A percentile compares a stretch with the other conserved stretches of the same genome.
phyloP scores from a whole-genome alignment of 2,888 invertebrate genomes.

The Drosophila buzzatii region DNA sequence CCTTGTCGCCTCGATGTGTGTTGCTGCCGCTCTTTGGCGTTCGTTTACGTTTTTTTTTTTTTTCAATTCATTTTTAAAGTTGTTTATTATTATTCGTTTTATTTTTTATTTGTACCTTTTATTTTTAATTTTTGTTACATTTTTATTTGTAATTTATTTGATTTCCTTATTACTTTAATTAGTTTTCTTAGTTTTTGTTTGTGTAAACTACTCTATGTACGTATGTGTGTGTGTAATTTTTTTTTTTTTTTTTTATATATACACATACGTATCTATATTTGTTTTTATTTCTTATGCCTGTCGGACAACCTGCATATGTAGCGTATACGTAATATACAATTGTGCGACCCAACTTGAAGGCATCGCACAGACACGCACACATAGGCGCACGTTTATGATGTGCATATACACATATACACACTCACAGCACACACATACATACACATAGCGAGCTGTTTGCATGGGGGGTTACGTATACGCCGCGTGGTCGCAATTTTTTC shows the following conservation, averaged over 20 bases:
- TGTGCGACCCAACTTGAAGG: conserved; percentile 47
- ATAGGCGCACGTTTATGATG: background rate
- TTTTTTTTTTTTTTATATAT: no score
- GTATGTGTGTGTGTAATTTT: conserved; percentile 7
- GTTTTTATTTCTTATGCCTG: conserved; percentile 34
- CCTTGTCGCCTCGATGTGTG: conserved; percentile 43
- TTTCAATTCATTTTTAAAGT: background rate
- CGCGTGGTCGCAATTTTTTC: conserved; percentile 71
- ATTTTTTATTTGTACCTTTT: background rate
- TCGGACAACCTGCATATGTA: conserved; percentile 17
- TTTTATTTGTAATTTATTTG: background rate
- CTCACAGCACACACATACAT: background rate
- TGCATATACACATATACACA: background rate
- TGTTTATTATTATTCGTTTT: background rate
- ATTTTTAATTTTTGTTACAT: no score
- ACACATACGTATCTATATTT: background rate
- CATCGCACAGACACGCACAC: conserved; percentile 14
- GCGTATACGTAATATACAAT: conserved; percentile 64
- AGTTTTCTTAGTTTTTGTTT: conserved; percentile 29
- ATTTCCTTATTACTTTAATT: background rate
- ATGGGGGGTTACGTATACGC: conserved; percentile 76
- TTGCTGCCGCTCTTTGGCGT: background rate
- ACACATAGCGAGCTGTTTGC: conserved; percentile 10
- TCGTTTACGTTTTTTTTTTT: conserved; percentile 23
- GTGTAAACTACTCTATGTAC: conserved; percentile 19